These are phyloP conservation scores for Cataglyphis altisquamis DNA, from an alignment of 2,888 invertebrate species.

Conservation along the genomic window DNA sequence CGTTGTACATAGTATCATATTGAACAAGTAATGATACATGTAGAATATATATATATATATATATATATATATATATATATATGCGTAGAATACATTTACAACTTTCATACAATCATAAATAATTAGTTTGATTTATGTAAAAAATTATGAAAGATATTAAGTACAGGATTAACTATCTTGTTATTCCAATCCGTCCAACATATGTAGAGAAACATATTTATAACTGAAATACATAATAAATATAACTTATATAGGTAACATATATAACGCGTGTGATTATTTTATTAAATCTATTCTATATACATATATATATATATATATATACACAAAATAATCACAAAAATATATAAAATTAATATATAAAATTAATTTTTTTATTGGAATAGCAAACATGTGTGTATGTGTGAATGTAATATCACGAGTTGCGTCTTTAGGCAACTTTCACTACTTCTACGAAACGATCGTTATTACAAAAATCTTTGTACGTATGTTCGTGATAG, in stretches of 20 bases:
- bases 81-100: background rate
- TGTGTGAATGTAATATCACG: background rate
- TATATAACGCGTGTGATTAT: background rate
- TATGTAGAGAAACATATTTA: background rate
- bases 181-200: slow-evolving; percentile 20
- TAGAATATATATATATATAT: background rate
- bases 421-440: slow-evolving; percentile 45
- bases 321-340: background rate
- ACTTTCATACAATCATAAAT: slow-evolving; percentile 17
- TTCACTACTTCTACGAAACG: slow-evolving; percentile 88
- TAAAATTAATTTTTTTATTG: background rate
- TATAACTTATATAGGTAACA: slow-evolving; percentile 17
- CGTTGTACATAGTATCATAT: slow-evolving; percentile 38
- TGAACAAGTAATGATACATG: background rate
- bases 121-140: slow-evolving; percentile 3
- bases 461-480: slow-evolving; percentile 88
- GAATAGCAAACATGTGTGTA: background rate
- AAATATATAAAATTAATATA: slow-evolving; percentile 13
- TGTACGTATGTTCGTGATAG: slow-evolving; percentile 85
- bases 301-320: too few relatives aligned
- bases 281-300: background rate
- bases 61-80: background rate
- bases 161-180: background rate
- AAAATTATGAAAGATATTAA: slow-evolving; percentile 19
- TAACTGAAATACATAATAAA: slow-evolving; percentile 26